A percentile compares a stretch with the other conserved stretches of the same genome.
Evolutionary conservation across 2,797 vertebrate species (phyloP).

Genomic region (Oreochromis mossambicus): DNA sequence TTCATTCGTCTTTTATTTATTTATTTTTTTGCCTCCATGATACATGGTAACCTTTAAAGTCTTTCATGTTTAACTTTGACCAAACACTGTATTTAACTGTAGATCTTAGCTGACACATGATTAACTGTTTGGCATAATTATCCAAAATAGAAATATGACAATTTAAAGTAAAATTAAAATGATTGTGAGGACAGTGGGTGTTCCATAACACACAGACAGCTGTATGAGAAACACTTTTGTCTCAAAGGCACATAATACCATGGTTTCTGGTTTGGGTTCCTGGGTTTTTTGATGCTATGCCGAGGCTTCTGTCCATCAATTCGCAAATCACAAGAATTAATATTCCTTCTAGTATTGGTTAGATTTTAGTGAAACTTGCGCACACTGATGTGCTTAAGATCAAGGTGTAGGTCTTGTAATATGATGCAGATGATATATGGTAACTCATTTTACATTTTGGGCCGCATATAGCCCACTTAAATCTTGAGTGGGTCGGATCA

Average conservation of each 20-base stretch:
- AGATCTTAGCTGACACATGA: background rate
- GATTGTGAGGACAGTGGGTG: background rate
- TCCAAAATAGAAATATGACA: background rate
- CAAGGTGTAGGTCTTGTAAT: background rate
- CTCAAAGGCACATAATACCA: background rate
- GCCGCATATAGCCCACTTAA: background rate
- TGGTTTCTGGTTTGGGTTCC: background rate
- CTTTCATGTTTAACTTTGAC: background rate
- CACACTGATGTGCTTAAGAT: background rate
- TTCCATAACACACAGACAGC: background rate
- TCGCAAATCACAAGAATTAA: background rate
- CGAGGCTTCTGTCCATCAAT: background rate
- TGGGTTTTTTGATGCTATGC: background rate
- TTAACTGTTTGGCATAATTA: background rate
- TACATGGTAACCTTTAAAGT: background rate
- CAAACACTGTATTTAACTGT: background rate
- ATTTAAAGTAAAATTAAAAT: background rate
- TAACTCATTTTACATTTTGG: background rate
- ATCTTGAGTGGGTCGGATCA: background rate
- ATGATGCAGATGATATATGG: background rate
- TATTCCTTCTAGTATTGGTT: background rate
- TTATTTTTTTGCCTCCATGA: background rate
- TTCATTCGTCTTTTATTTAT: background rate
- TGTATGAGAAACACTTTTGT: background rate
- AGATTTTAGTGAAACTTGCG: background rate